Base-by-base conservation (phyloP, 35 echinoderm and acorn worm species). In the Heliocidaris tuberculata region DNA sequence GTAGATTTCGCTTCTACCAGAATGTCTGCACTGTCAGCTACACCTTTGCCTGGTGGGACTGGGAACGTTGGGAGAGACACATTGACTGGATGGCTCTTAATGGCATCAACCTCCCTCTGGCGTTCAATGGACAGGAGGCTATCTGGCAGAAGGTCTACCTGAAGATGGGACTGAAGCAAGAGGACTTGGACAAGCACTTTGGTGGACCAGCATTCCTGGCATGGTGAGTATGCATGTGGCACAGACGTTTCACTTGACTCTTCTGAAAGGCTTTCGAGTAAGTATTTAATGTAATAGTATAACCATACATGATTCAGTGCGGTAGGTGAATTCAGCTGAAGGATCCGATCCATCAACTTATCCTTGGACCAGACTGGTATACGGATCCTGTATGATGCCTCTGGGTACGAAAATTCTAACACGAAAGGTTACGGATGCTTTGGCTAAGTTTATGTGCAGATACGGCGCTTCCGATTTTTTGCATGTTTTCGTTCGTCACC, bases 51-150 rank as follows among this genome's bases (percentile, higher is more conserved):
- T 99, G 94, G 86, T 99, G 98, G 98, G 94, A 97, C 59, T 99
- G 98, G 98, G 95, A 94, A 4, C 94, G 98, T 49, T 99, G 98
- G 98, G 95, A 99, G 88, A 92, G 85, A n/a, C 95, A 99, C 32
- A 99, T 99, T 30, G 98, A 99, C 85, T 99, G 98, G 98, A 99
- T 99, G 98, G 98, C 98, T 9, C 90, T 99, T 94, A 97, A 96
- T 95, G 98, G 98, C 8, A 97, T 96, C 95, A 99, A 99, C 94
- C 88, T 99, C 2, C 98, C 98, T 17, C 95, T 99, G 50, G 98
- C 98, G 0, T 99, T 99, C 94, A 99, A 96, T 85, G 98, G 94
- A 48, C 98, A 99, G 90, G 98, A 99, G 65, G 94, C 95, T 31
- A 97, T 99, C 52, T 99, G 98, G 98, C 96, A 99, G 94, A 96